Conservation (phyloP, 37 sponge, comb jelly and placozoan species). For the Diacarnus erythraeanus region DNA sequence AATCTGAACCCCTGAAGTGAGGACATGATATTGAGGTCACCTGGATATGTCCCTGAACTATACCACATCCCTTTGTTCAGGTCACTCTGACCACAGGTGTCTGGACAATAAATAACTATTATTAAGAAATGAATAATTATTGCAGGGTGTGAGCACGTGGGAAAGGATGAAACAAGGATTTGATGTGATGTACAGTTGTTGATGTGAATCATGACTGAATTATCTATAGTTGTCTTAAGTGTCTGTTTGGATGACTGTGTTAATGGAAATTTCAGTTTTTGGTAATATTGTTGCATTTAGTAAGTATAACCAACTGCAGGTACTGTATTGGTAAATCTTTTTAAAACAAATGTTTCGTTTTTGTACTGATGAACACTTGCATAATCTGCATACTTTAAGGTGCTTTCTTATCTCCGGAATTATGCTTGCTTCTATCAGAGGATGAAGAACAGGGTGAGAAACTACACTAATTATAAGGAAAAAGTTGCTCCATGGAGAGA, state of each 20-base stretch:
- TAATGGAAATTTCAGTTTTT: too few species aligned
- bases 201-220: too few species aligned
- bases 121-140: neutral
- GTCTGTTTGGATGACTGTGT: too few species aligned
- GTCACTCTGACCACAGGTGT: too few species aligned
- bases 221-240: too few species aligned
- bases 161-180: constrained; percentile 53
- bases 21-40: too few species aligned
- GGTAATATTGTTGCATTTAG: neutral
- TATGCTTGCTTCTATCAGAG: neutral
- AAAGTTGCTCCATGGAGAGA: neutral
- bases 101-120: neutral
- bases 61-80: too few species aligned
- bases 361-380: neutral
- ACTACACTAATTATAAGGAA: neutral
- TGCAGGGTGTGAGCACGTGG: constrained; percentile 50
- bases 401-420: neutral
- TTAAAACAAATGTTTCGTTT: neutral
- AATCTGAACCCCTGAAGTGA: too few species aligned
- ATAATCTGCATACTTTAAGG: neutral
- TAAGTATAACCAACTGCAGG: neutral
- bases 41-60: too few species aligned
- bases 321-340: too few species aligned
- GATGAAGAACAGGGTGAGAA: neutral
- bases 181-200: too few species aligned